Evolutionary conservation across 1,140 invertebrate species (phyloP), one percentile per base, ranked within the genome.

Genomic region (Macrosteles quadrilineatus): DNA sequence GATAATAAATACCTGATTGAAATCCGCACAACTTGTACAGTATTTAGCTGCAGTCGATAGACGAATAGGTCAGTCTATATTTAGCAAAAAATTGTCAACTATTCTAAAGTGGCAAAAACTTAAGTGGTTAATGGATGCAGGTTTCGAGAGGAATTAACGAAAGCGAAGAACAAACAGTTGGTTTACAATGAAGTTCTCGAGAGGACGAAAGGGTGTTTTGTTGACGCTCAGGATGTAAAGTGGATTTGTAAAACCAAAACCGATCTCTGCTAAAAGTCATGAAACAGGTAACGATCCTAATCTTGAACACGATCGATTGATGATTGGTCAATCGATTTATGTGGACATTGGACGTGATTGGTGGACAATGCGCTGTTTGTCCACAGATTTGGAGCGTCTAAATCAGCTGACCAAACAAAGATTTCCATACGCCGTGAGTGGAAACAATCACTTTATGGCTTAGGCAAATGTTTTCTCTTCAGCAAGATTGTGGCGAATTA

Each of bases 361-460:
- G 55, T 27, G 55, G 55, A 59, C 55, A 50, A 59, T 59, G 55
- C 9, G 25, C 55, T 59, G 55, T 59, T 59, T 59, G 55, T 59
- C 21, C 55, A 27, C 27, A 30, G 55, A 59, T 59, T 59, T 59
- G 55, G 21, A 14, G 21, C 55, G 14, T 50, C 47, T 50, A 59
- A 59, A 59, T 59, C 55, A 59, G 27, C 55, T 59, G 47, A 23
- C 12, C 55, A 59, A 59, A 59, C 55, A 59, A 59, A 59, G 23
- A 59, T 59, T 59, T 59, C 55, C 55, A 59, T 59, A 30, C 21
- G 55, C 32, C 32, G 32, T 36, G 32, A 36, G 32, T 36, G 32
- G 32, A 36, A 36, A 36, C 32, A 36, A 36, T 36, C 32, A 36
- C 32, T 36, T 36, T 36, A 36, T 36, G 32, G 32, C 32, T 36